Evolutionary conservation across 1,140 invertebrate genomes (phyloP).

Genomic region (Batillaria attramentaria): DNA sequence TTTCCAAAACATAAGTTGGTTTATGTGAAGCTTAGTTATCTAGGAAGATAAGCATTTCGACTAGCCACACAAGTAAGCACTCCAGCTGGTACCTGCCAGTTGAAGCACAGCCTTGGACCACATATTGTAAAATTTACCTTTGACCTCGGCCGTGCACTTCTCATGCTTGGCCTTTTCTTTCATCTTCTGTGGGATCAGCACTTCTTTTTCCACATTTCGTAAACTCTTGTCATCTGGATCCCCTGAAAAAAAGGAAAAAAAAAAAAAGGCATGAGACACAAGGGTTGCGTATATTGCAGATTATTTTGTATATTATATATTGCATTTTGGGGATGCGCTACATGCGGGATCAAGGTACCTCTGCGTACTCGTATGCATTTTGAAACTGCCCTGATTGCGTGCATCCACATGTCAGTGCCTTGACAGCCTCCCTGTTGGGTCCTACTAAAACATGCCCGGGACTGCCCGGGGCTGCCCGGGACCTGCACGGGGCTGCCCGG

Average conservation of each 20-base stretch:
- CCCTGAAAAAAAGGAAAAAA: slow-evolving; percentile 72
- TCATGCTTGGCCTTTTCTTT: slow-evolving; percentile 83
- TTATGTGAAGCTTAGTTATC: background rate
- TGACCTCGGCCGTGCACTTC: slow-evolving; percentile 83
- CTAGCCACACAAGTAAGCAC: background rate
- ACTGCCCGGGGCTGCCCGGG: too few relatives aligned
- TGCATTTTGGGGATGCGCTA: too few relatives aligned
- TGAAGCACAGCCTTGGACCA: background rate
- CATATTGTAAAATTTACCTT: slow-evolving; percentile 66
- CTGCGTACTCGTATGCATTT: too few relatives aligned
- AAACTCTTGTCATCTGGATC: slow-evolving; percentile 87
- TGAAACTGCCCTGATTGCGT: too few relatives aligned
- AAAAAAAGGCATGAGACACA: too few relatives aligned
- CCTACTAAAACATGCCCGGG: too few relatives aligned
- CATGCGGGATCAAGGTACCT: too few relatives aligned
- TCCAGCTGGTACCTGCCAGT: background rate
- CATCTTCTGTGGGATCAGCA: slow-evolving; percentile 89
- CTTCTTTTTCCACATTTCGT: slow-evolving; percentile 87
- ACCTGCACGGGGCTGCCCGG: too few relatives aligned
- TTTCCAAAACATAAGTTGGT: background rate
- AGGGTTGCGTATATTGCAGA: too few relatives aligned
- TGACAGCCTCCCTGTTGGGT: too few relatives aligned
- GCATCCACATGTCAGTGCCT: too few relatives aligned
- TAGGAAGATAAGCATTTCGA: background rate
- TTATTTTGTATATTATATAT: too few relatives aligned